Evolutionary conservation across 2,797 vertebrate species (phyloP).

Genomic region (Adelosebastes latens): DNA sequence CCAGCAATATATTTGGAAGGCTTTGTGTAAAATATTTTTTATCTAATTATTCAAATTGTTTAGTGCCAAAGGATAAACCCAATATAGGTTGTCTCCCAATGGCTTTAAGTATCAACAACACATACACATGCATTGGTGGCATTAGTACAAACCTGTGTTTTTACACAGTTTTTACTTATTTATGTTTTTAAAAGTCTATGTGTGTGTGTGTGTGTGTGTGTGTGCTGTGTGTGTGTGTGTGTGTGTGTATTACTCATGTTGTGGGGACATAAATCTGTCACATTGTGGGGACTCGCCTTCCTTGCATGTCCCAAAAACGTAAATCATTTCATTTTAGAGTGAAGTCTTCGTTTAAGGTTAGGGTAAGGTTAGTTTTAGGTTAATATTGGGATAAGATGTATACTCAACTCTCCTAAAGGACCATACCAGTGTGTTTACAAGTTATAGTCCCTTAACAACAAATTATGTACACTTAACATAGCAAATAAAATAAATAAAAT

Average conservation of each 20-base stretch:
- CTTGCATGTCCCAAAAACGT: no score
- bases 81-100: slow-evolving; percentile 9
- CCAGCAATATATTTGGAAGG: background rate
- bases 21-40: background rate
- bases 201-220: background rate
- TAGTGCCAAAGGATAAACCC: slow-evolving; percentile 10
- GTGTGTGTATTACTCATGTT: background rate
- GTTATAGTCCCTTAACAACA: background rate
- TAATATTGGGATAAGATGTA: no score
- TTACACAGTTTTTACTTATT: background rate
- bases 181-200: slow-evolving; percentile 10
- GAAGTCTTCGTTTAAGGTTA: no score
- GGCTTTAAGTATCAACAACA: slow-evolving; percentile 7
- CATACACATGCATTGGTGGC: background rate
- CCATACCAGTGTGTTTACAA: no score
- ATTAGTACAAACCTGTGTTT: background rate
- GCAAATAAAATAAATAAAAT: background rate
- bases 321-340: no score
- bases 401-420: no score
- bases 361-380: no score
- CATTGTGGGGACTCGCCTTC: no score
- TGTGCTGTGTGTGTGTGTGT: background rate
- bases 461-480: background rate
- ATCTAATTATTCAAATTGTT: background rate
- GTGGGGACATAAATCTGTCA: no score